Evolutionary conservation across 2,888 invertebrate species (phyloP).

Genomic region (Drosophila hamatofila): DNA sequence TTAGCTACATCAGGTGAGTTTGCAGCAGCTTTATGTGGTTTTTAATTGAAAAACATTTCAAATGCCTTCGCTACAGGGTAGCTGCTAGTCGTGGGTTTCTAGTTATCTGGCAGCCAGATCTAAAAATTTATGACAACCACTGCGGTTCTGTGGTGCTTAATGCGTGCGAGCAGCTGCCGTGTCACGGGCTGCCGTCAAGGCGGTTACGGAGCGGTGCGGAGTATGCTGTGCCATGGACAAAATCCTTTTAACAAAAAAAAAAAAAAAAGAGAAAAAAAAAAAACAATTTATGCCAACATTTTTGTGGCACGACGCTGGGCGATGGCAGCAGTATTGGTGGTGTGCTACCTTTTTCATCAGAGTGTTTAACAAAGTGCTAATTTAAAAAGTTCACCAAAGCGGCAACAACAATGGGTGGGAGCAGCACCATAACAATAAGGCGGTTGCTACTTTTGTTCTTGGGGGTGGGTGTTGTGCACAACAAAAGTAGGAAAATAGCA

Average conservation of each 20-base stretch:
- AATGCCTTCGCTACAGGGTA: constrained; percentile 28
- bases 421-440: constrained; percentile 56
- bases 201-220: constrained; percentile 13
- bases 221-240: constrained; percentile 62
- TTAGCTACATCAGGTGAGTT: too few relatives aligned
- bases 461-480: constrained; percentile 27
- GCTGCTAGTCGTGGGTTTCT: constrained; percentile 20
- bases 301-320: constrained; percentile 22
- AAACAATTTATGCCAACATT: constrained; percentile 76
- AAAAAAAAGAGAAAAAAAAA: constrained; percentile 81
- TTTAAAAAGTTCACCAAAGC: constrained; percentile 81
- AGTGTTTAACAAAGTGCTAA: constrained; percentile 84
- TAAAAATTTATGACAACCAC: constrained; percentile 74
- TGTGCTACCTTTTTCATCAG: constrained; percentile 75
- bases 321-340: constrained; percentile 19
- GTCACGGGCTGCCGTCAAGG: constrained; percentile 60
- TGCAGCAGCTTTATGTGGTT: background rate
- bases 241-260: constrained; percentile 76
- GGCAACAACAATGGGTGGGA: constrained; percentile 37
- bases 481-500: constrained; percentile 83
- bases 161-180: constrained; percentile 76
- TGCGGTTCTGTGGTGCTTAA: constrained; percentile 61
- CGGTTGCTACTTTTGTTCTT: constrained; percentile 20
- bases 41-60: constrained; percentile 19
- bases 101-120: constrained; percentile 33